Base-by-base conservation (phyloP, 2,888 invertebrate species). In the Bombyx huttoni region DNA sequence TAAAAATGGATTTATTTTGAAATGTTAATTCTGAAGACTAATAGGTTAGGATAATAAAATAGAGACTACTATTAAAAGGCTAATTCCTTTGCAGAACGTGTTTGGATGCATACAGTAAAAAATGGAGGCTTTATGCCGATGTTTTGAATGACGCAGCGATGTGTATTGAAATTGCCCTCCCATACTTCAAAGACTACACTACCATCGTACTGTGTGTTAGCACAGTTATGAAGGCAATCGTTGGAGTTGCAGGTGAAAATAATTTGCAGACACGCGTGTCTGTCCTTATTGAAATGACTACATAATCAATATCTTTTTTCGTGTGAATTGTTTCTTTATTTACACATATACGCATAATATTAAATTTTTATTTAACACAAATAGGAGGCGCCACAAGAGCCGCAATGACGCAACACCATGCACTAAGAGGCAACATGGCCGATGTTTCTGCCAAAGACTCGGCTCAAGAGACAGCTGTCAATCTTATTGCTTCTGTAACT, bases 381-480 rank as follows among this genome's bases (percentile, higher is more conserved):
- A 0, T 51, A 78, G 98, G 98, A 40, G 96, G 97, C 1, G 97
- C 98, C 0, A 98, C 98, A 0, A 90, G 97, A 68, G 94, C 95
- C 0, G 96, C 98, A 0, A 90, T 99, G 66, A 98, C 97, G 0
- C 96, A 98, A 70, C 98, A 99, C 77, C 97, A 97, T 83, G 97
- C 98, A 0, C 79, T 95, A 24, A 90, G 93, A 58, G 95, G 96
- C 58, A 98, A 98, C 80, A 91, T 97, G 83, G 98, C 96, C 0
- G 99, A 99, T 82, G 97, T 95, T 8, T 91, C 95, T 0, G 96
- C 98, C 0, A 98, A 98, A 84, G 98, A 99, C 75, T 95, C 97
- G 7, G 97, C 98, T 56, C 99, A 99, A 87, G 99, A 99, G 79
- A 98, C 98, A 0, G 92, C 97, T 59, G 98, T 99, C 12, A 98